Evolutionary conservation across 2,888 invertebrate species (phyloP).

Genomic region (Blastobasis adustella): DNA sequence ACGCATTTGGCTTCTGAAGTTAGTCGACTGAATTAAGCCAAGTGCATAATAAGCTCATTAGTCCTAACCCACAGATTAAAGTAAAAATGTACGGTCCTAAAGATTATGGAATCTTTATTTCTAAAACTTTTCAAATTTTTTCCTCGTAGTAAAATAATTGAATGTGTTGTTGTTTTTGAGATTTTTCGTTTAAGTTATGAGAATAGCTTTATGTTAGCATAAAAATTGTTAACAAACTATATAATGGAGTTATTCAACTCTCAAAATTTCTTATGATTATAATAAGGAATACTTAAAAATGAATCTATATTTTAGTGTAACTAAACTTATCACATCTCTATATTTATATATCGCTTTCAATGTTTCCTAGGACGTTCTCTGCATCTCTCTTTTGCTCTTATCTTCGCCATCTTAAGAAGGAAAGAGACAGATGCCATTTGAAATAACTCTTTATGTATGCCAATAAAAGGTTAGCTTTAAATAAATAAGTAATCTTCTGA

Average conservation of each 20-base stretch:
- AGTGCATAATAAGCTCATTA: too few species aligned
- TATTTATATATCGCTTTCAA: constrained; percentile 68
- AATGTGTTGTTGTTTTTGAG: too few species aligned
- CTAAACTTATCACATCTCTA: constrained; percentile 52
- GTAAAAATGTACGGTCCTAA: too few species aligned
- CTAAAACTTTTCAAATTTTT: too few species aligned
- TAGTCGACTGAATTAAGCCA: too few species aligned
- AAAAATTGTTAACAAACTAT: constrained; percentile 28
- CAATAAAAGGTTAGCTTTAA: constrained; percentile 5
- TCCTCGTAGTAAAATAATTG: too few species aligned
- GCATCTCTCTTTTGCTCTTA: not conserved
- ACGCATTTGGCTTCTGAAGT: too few species aligned
- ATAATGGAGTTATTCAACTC: constrained; percentile 25
- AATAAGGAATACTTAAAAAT: constrained; percentile 39
- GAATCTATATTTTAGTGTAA: constrained; percentile 55
- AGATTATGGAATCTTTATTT: too few species aligned
- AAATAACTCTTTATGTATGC: not conserved
- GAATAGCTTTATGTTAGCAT: too few species aligned
- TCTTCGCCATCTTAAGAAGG: not conserved
- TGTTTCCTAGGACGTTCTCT: constrained; percentile 32
- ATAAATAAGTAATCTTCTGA: not conserved
- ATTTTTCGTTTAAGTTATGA: too few species aligned
- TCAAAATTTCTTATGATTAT: constrained; percentile 71
- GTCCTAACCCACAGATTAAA: too few species aligned
- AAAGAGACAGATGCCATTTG: not conserved